phyloP scores from a whole-genome alignment of 2,797 vertebrate species.

The Dromococcyx pavoninus region DNA sequence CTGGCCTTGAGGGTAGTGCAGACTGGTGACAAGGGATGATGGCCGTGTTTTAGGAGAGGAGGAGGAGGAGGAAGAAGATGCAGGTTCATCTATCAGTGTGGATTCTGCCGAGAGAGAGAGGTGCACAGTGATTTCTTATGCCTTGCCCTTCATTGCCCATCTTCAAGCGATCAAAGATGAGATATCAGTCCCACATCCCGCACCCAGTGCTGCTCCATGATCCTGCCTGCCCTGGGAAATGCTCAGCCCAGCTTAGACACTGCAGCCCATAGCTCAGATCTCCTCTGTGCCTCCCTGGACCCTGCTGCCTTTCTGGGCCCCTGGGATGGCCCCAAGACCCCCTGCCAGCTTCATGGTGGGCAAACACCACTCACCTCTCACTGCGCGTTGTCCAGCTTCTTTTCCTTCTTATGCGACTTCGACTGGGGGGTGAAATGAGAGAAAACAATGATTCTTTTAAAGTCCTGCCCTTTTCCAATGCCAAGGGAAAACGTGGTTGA shows the following conservation, averaged over 20 bases:
- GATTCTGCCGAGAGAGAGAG: conserved; percentile 25
- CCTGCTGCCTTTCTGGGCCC: not conserved
- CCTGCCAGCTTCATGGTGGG: not conserved
- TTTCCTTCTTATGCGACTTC: conserved; percentile 27
- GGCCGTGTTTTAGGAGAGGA: not conserved
- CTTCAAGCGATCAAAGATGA: rapidly evolving
- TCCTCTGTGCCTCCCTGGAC: not conserved
- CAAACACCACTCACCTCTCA: conserved; percentile 43
- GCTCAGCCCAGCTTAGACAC: rapidly evolving
- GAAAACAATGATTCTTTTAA: not conserved
- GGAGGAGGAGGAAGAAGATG: not conserved
- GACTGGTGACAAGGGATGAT: not conserved
- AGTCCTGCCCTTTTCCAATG: not conserved
- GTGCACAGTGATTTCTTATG: not conserved
- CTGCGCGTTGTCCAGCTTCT: conserved; percentile 6
- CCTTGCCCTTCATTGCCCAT: not conserved
- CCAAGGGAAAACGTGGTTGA: not conserved
- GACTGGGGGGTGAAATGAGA: conserved; percentile 33
- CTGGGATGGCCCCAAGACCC: not conserved
- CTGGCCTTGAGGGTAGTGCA: not conserved
- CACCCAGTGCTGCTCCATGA: rapidly evolving
- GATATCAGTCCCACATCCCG: not conserved
- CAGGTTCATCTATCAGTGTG: not conserved
- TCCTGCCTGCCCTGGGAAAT: not conserved
- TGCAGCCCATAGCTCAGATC: not conserved